A percentile compares a stretch with the other conserved stretches of the same genome.
Evolutionary conservation across 2,888 invertebrate genomes (phyloP).

Genomic region (Leptinotarsa rubiginosa): DNA sequence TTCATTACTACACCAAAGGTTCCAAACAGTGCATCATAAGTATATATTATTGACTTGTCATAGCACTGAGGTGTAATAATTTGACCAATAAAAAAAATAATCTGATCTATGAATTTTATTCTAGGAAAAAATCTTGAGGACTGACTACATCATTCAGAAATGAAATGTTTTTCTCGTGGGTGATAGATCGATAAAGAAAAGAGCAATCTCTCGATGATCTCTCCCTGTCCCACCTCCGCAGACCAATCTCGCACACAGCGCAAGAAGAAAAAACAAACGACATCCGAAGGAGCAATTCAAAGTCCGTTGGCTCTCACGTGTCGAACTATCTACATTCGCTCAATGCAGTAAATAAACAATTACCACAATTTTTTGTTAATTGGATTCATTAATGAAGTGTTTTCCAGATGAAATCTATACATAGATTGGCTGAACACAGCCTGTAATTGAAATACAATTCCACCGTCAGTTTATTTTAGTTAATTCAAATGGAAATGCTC

Average conservation of each 20-base stretch:
- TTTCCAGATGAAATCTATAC: constrained; percentile 40
- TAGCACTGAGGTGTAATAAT: too few relatives aligned
- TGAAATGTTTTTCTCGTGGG: too few relatives aligned
- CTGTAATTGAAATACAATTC: constrained; percentile 61
- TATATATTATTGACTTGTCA: too few relatives aligned
- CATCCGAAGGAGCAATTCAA: constrained; percentile 22
- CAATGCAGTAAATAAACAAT: constrained; percentile 39
- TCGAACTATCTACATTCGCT: constrained; percentile 35
- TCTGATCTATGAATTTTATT: too few relatives aligned
- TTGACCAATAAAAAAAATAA: too few relatives aligned
- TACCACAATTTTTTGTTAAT: constrained; percentile 40
- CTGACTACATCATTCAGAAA: too few relatives aligned
- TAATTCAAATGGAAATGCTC: constrained; percentile 50
- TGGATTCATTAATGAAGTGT: constrained; percentile 41
- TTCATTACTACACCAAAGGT: too few relatives aligned
- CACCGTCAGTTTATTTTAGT: constrained; percentile 59
- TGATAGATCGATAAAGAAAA: too few relatives aligned
- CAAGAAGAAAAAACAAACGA: neutral
- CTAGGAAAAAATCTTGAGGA: too few relatives aligned
- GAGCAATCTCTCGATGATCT: too few relatives aligned
- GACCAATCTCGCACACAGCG: constrained; percentile 1
- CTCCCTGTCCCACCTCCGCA: neutral
- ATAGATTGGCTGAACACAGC: constrained; percentile 46
- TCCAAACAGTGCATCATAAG: too few relatives aligned
- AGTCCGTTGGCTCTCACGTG: constrained; percentile 28